Evolutionary conservation across 2,113 vertebrate species (phyloP).

Genomic region (Neotragus moschatus): DNA sequence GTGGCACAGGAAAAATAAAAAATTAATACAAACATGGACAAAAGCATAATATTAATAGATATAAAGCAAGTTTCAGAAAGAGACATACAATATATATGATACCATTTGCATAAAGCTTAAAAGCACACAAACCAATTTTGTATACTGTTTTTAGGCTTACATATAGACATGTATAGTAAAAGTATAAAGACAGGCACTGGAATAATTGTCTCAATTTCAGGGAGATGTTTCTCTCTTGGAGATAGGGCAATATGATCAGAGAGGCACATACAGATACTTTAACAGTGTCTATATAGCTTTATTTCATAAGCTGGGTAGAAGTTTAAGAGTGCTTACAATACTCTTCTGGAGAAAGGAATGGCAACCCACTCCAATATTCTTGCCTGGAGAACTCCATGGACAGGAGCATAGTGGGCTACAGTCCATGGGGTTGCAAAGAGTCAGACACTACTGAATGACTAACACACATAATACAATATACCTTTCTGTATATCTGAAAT

Average conservation of each 20-base stretch:
- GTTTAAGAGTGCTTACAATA: neutral
- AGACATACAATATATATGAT: neutral
- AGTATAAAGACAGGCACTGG: neutral
- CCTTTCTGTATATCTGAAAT: neutral
- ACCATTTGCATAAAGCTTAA: neutral
- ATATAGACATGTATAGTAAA: neutral
- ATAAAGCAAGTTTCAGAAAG: neutral
- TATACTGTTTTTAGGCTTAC: neutral
- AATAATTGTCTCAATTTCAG: neutral
- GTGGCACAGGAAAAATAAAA: neutral
- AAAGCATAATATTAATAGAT: neutral
- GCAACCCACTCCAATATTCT: neutral
- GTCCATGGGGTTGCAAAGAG: neutral
- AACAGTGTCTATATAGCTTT: neutral
- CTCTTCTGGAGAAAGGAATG: neutral
- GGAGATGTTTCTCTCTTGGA: neutral
- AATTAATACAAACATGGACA: neutral
- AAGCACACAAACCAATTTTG: neutral
- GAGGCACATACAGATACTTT: neutral
- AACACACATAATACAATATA: neutral
- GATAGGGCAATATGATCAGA: neutral
- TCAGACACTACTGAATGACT: neutral
- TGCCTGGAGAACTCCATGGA: neutral
- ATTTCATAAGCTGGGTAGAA: neutral
- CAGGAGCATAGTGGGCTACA: neutral